Percentiles rank a stretch among this genome's conserved stretches.
Conservation (phyloP, 1,140 invertebrate species). For the Macrotrachela quadricornifera region DNA sequence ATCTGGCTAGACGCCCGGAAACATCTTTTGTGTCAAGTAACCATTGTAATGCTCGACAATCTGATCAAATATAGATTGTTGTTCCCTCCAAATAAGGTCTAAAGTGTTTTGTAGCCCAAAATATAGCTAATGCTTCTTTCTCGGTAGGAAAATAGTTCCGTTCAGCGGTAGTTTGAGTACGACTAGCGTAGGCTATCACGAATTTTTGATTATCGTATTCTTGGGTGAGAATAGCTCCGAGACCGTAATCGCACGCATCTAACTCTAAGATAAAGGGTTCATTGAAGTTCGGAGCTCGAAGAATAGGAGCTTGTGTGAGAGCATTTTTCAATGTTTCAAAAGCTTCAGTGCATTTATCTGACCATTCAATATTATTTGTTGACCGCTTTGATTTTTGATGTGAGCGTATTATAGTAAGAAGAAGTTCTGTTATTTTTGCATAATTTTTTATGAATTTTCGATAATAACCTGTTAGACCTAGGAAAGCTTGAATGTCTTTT, state of each 20-base stretch:
- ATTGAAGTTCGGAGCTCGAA: neutral
- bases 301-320: no score
- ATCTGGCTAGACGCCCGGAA: neutral
- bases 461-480: slow-evolving; percentile 10
- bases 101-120: neutral
- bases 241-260: neutral
- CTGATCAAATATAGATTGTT: neutral
- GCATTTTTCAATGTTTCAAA: no score
- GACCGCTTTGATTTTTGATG: slow-evolving; percentile 1
- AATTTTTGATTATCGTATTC: neutral
- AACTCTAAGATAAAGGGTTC: neutral
- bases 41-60: neutral
- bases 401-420: slow-evolving; percentile 9
- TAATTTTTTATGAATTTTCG: slow-evolving; percentile 10
- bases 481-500: slow-evolving; percentile 9
- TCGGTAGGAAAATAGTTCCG: neutral
- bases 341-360: no score
- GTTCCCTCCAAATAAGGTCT: neutral
- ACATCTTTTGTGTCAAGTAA: neutral
- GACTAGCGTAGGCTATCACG: neutral
- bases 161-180: neutral
- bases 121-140: neutral
- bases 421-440: slow-evolving; percentile 4
- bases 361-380: neutral
- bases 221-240: neutral